Percentiles rank a stretch among this genome's conserved stretches.
Evolutionary conservation across 2,888 invertebrate species (phyloP).

Genomic region (Ischnura elegans): DNA sequence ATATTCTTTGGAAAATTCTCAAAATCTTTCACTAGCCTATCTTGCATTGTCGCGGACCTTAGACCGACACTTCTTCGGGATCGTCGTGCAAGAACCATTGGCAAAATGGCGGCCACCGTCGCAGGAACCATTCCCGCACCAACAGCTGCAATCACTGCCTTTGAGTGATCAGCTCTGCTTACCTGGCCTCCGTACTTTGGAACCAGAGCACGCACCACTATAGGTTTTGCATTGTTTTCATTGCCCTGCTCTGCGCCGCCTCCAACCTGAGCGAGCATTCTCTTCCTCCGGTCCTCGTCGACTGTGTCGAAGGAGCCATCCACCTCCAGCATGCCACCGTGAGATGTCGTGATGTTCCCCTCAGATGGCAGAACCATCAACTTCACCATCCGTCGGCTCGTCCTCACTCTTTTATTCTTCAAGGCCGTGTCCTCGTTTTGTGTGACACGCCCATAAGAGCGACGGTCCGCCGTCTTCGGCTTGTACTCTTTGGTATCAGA

Average conservation of each 20-base stretch:
- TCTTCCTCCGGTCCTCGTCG: constrained; percentile 78
- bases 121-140: constrained; percentile 90
- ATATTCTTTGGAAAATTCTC: constrained; percentile 82
- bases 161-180: constrained; percentile 78
- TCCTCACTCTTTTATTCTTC: constrained; percentile 37
- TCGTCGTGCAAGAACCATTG: constrained; percentile 85
- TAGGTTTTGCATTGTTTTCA: neutral
- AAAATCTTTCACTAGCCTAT: constrained; percentile 90
- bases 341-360: constrained; percentile 82
- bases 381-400: constrained; percentile 76
- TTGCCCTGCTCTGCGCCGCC: neutral
- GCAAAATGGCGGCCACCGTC: constrained; percentile 89
- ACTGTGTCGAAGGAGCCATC: constrained; percentile 86
- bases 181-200: neutral
- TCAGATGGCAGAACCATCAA: constrained; percentile 88
- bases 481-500: constrained; percentile 88
- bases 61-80: constrained; percentile 76
- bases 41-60: constrained; percentile 87
- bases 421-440: constrained; percentile 72
- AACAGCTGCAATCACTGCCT: constrained; percentile 85
- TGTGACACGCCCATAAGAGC: constrained; percentile 71
- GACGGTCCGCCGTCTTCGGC: constrained; percentile 73
- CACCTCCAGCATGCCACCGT: constrained; percentile 87
- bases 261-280: constrained; percentile 13
- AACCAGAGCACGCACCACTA: neutral